A percentile compares a stretch with the other conserved stretches of the same genome.
Evolutionary conservation across 1,140 invertebrate genomes (phyloP).

Genomic region (Melanaphis sacchari): DNA sequence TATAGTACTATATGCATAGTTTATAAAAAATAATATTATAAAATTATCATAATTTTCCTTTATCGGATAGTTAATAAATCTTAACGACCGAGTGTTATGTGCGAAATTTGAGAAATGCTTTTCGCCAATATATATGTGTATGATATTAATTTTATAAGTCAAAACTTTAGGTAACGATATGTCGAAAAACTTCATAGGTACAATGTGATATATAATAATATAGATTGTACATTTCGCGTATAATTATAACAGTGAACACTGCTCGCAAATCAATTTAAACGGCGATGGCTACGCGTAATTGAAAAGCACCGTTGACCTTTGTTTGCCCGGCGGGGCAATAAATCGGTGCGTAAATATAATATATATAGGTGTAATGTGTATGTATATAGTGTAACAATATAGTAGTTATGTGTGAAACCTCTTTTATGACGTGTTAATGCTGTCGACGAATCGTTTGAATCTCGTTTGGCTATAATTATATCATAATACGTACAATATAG

Average conservation of each 20-base stretch:
- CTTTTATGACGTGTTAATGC: constrained; percentile 13
- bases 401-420: neutral
- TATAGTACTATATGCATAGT: neutral
- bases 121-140: neutral
- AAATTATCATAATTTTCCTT: neutral
- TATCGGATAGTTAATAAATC: neutral
- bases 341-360: neutral
- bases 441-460: neutral
- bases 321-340: neutral
- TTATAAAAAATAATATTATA: neutral
- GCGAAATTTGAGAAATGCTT: neutral
- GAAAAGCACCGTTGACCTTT: neutral
- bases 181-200: neutral
- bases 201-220: neutral
- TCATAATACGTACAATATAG: neutral
- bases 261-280: constrained; percentile 9
- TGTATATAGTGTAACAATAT: neutral
- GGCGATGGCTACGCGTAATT: neutral
- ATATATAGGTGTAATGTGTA: neutral
- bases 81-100: neutral
- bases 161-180: neutral
- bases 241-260: neutral
- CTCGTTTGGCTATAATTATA: neutral
- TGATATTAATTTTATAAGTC: neutral
- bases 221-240: neutral